Percentiles rank a stretch among this genome's conserved stretches.
Conservation (phyloP, 2,888 invertebrate genomes). For the Malthinus seriepunctatus region DNA sequence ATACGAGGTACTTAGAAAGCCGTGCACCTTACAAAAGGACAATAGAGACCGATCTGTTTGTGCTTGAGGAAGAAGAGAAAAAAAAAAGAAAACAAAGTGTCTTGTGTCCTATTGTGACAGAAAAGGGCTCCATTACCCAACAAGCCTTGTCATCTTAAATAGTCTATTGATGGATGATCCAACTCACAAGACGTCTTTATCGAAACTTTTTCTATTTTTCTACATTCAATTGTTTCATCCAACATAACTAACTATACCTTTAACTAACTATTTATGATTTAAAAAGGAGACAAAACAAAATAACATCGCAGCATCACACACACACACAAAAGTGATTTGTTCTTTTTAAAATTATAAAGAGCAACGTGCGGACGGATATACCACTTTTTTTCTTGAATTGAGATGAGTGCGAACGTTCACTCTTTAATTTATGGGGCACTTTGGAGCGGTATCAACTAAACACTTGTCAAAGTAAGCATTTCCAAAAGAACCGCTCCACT, state of each 20-base stretch:
- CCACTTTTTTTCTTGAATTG: slow-evolving; percentile 21
- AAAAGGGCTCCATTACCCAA: slow-evolving; percentile 31
- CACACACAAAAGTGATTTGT: background rate
- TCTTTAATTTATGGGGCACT: slow-evolving; percentile 35
- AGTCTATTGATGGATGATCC: slow-evolving; percentile 4
- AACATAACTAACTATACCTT: background rate
- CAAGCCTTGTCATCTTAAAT: slow-evolving; percentile 17
- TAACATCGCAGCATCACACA: background rate
- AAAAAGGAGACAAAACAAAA: background rate
- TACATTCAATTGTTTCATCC: background rate
- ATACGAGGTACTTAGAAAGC: slow-evolving; percentile 15
- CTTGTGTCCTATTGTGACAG: slow-evolving; percentile 31
- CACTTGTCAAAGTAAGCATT: slow-evolving; percentile 32
- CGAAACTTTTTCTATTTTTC: too few relatives aligned
- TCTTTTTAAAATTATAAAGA: slow-evolving; percentile 6
- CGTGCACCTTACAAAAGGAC: slow-evolving; percentile 27
- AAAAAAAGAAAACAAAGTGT: slow-evolving; percentile 30
- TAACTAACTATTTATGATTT: background rate
- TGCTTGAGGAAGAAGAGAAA: slow-evolving; percentile 24
- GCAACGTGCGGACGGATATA: slow-evolving; percentile 28
- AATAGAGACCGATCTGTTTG: slow-evolving; percentile 32
- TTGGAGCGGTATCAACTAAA: slow-evolving; percentile 33
- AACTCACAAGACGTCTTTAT: slow-evolving; percentile 1
- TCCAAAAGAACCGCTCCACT: slow-evolving; percentile 25
- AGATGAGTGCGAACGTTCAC: slow-evolving; percentile 32